Conservation (phyloP, 2,797 vertebrate genomes). For the Eulemur coronatus region DNA sequence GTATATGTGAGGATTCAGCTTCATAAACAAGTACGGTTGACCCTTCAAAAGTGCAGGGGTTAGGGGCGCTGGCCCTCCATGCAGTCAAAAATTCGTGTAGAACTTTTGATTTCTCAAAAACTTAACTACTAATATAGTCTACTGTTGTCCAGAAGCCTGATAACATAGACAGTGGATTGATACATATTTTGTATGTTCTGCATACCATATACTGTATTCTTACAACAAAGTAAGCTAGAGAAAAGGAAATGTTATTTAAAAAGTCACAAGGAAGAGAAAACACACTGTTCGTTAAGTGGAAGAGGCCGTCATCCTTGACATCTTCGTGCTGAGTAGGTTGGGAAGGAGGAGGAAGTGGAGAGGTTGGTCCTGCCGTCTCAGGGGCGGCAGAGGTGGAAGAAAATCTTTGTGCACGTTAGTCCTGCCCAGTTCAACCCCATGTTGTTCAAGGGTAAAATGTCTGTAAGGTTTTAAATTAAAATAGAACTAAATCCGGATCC, state of each 20-base stretch:
- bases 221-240: neutral
- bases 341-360: neutral
- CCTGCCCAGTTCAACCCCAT: neutral
- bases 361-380: neutral
- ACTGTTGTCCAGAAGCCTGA: neutral
- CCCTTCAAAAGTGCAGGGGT: neutral
- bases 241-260: neutral
- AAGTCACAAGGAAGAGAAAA: neutral
- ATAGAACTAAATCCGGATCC: neutral
- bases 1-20: neutral
- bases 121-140: neutral
- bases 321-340: neutral
- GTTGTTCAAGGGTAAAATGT: neutral
- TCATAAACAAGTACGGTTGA: neutral
- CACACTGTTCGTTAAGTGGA: neutral
- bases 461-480: conserved; percentile 17
- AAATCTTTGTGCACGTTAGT: neutral
- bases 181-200: neutral
- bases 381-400: neutral
- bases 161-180: neutral
- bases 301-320: neutral
- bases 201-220: neutral
- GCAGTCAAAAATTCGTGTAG: neutral
- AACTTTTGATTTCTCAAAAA: neutral
- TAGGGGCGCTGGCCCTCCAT: neutral